These are phyloP conservation scores for Agrilus biguttatus DNA, from an alignment of 2,888 invertebrate genomes.

Conservation along the genomic window DNA sequence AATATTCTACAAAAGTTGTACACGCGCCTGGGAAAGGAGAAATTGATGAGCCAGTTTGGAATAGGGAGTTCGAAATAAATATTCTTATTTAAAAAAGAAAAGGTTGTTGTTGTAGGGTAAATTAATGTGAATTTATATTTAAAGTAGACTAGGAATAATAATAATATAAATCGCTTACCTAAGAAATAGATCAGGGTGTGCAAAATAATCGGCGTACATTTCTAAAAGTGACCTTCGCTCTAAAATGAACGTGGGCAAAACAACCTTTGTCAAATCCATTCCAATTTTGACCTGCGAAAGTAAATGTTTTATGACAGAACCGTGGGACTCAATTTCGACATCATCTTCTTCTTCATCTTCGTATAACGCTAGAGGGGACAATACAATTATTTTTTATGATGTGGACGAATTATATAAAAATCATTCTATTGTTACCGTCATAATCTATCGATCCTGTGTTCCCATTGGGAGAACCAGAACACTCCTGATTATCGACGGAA, in stretches of 20 bases:
- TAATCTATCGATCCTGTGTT: conserved; percentile 2
- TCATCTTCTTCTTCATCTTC: conserved; percentile 83
- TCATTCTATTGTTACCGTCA: conserved; percentile 5
- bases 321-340: conserved; percentile 90
- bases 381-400: conserved; percentile 10
- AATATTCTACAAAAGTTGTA: no score
- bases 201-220: conserved; percentile 99
- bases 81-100: no score
- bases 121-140: no score
- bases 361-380: conserved; percentile 57
- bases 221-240: conserved; percentile 93
- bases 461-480: no score
- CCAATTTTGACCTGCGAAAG: conserved; percentile 97
- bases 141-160: neutral
- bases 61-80: neutral
- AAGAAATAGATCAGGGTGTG: conserved; percentile 94
- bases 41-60: no score
- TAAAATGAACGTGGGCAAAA: conserved; percentile 95
- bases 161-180: conserved; percentile 39
- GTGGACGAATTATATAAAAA: neutral
- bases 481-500: no score
- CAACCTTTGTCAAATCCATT: conserved; percentile 99
- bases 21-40: no score
- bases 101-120: no score
- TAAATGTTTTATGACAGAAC: conserved; percentile 92